These are phyloP conservation scores for Lissocephala sabroskyi DNA, from an alignment of 2,888 invertebrate genomes.

Conservation along the genomic window DNA sequence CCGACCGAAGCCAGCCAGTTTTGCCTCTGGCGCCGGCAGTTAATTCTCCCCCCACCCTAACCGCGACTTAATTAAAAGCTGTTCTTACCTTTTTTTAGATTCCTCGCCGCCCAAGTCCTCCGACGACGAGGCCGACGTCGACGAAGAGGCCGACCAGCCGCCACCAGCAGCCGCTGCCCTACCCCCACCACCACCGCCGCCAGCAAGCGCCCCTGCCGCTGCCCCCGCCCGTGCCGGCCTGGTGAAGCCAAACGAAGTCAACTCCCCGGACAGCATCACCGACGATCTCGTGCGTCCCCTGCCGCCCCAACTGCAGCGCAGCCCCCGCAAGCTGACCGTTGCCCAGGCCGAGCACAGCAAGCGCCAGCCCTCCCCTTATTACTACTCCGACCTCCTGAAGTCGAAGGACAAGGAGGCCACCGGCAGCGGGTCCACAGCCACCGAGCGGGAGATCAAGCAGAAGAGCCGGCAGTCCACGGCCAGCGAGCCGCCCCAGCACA, in stretches of 20 bases:
- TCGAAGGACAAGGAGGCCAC: conserved; percentile 33
- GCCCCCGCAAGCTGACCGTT: conserved; percentile 69
- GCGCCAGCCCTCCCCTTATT: conserved; percentile 86
- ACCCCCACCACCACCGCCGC: conserved; percentile 46
- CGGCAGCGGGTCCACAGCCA: conserved; percentile 5
- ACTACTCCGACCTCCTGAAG: conserved; percentile 85
- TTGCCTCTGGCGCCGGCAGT: conserved; percentile 2
- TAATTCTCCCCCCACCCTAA: too few relatives aligned
- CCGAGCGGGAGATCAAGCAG: conserved; percentile 57
- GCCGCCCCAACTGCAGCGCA: conserved; percentile 69
- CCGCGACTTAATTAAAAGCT: conserved; percentile 17
- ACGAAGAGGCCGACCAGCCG: conserved; percentile 39
- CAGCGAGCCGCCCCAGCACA: conserved; percentile 73
- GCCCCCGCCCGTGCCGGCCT: conserved; percentile 3
- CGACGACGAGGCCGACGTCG: conserved; percentile 74
- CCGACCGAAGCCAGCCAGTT: conserved; percentile 25
- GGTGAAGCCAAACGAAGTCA: conserved; percentile 76
- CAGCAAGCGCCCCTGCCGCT: too few relatives aligned
- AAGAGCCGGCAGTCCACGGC: conserved; percentile 72
- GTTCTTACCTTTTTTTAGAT: conserved; percentile 56
- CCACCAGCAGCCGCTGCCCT: conserved; percentile 4
- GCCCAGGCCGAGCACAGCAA: conserved; percentile 68
- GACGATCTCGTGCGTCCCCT: conserved; percentile 73
- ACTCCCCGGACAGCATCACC: conserved; percentile 81
- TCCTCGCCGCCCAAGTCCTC: conserved; percentile 74